phyloP scores from a whole-genome alignment of 2,888 invertebrate genomes.

The Clanis bilineata region DNA sequence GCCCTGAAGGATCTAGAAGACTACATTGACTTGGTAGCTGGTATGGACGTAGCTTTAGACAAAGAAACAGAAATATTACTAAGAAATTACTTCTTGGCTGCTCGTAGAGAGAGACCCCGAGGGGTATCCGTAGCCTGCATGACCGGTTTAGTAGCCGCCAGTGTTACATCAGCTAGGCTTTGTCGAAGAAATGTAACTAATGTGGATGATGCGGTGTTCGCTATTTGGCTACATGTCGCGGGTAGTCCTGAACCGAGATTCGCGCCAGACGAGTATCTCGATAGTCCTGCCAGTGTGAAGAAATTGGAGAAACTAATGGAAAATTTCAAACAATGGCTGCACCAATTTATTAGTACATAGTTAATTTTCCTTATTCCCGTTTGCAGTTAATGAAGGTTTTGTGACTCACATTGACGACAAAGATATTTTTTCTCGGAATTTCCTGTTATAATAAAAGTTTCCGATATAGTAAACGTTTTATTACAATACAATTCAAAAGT shows the following conservation, averaged over 20 bases:
- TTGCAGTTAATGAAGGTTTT: not conserved
- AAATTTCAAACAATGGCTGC: constrained; percentile 65
- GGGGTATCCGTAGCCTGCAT: constrained; percentile 60
- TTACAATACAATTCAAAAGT: not conserved
- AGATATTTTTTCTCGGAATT: not conserved
- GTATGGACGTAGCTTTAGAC: constrained; percentile 53
- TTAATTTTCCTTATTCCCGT: too few relatives aligned
- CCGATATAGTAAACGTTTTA: not conserved
- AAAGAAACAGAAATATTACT: constrained; percentile 52
- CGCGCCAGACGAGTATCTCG: constrained; percentile 67
- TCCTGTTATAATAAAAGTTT: not conserved
- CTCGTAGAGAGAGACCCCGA: constrained; percentile 57
- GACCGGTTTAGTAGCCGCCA: constrained; percentile 53
- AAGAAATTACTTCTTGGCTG: constrained; percentile 63
- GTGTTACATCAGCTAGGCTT: constrained; percentile 61
- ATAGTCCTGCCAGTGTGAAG: constrained; percentile 58
- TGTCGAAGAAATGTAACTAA: constrained; percentile 58
- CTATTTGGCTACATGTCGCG: constrained; percentile 71
- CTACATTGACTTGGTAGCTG: constrained; percentile 62
- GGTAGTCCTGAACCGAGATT: constrained; percentile 65
- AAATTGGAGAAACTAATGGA: constrained; percentile 55
- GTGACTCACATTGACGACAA: not conserved
- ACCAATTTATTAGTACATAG: constrained; percentile 52
- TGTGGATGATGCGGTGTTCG: constrained; percentile 66
- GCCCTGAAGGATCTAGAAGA: constrained; percentile 49